Evolutionary conservation across 2,888 invertebrate species (phyloP).

Genomic region (Cryptus viduatorius): DNA sequence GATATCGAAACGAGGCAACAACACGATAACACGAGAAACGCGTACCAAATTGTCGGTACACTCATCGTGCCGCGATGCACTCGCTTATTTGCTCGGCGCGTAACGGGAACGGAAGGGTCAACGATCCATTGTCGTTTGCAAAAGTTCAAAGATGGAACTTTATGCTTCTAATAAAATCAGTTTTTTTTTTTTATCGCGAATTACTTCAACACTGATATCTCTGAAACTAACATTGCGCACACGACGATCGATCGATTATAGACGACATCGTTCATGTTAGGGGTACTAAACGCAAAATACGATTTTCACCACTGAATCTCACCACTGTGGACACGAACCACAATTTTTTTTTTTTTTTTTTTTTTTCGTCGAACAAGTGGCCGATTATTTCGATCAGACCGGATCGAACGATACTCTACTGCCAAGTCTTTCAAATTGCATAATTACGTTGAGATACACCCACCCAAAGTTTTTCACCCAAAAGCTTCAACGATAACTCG

Average conservation of each 20-base stretch:
- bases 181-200: not conserved
- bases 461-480: not conserved
- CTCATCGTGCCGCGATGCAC: constrained; percentile 52
- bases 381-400: not conserved
- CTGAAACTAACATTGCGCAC: not conserved
- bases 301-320: constrained; percentile 24
- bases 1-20: constrained; percentile 27
- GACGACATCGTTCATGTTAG: not conserved
- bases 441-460: not conserved
- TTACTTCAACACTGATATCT: constrained; percentile 2
- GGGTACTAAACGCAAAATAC: not conserved
- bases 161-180: not conserved
- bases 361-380: not conserved
- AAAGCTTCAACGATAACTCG: not conserved
- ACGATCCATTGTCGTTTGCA: constrained; percentile 12
- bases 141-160: not conserved
- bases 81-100: not conserved
- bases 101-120: not conserved
- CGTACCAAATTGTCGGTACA: constrained; percentile 56
- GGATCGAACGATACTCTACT: not conserved
- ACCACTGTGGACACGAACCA: not conserved
- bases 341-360: not conserved
- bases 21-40: constrained; percentile 56
- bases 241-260: constrained; percentile 1
- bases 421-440: not conserved